These are phyloP conservation scores for Branchinecta lynchi DNA, from an alignment of 1,140 invertebrate species.

Conservation along the genomic window DNA sequence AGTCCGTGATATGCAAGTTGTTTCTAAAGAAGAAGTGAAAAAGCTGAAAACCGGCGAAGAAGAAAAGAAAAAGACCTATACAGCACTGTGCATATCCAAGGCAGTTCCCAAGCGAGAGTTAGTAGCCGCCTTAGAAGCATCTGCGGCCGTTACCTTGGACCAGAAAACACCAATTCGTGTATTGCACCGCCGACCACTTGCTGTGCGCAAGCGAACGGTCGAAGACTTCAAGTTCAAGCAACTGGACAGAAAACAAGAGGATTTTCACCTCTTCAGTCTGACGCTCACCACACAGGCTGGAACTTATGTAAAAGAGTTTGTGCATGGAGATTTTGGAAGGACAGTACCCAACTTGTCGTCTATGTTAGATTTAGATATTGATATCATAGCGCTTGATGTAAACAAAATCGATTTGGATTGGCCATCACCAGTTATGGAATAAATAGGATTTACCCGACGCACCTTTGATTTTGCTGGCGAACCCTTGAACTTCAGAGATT, in stretches of 20 bases:
- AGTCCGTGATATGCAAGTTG: constrained; percentile 23
- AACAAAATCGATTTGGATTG: constrained; percentile 31
- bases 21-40: constrained; percentile 37
- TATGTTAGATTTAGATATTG: constrained; percentile 40
- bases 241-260: constrained; percentile 28
- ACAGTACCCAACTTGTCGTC: constrained; percentile 54
- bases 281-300: constrained; percentile 72
- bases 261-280: constrained; percentile 44
- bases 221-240: constrained; percentile 39
- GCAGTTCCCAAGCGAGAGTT: constrained; percentile 30
- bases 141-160: constrained; percentile 36
- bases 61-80: constrained; percentile 65
- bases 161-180: constrained; percentile 73
- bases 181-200: constrained; percentile 57
- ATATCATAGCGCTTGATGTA: constrained; percentile 52
- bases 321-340: constrained; percentile 83
- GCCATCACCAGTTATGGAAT: constrained; percentile 6
- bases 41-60: constrained; percentile 69
- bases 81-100: constrained; percentile 50
- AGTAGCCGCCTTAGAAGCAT: constrained; percentile 36
- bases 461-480: no score
- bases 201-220: constrained; percentile 44
- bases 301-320: constrained; percentile 93
- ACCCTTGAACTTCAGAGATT: no score
- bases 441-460: neutral